phyloP scores from a whole-genome alignment of 2,113 vertebrate genomes.

The Tichodroma muraria region DNA sequence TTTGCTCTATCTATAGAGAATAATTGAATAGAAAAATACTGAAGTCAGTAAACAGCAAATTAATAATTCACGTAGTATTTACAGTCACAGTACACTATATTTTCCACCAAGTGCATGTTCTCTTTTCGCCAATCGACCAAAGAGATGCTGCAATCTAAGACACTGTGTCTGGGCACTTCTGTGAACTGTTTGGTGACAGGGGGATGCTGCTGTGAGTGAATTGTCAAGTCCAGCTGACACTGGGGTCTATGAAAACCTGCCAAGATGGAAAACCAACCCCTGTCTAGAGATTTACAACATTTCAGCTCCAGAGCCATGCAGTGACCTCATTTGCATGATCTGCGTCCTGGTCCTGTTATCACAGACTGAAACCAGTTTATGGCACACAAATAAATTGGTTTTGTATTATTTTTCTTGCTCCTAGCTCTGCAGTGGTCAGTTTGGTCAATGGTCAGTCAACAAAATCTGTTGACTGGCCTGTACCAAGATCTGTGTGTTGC shows the following conservation, averaged over 20 bases:
- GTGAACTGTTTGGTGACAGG: not conserved
- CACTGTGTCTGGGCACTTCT: not conserved
- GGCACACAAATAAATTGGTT: not conserved
- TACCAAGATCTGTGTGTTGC: not conserved
- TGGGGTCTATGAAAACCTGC: not conserved
- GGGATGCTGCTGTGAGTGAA: not conserved
- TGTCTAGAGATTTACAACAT: not conserved
- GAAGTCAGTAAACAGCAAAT: conserved; percentile 36
- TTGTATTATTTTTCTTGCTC: not conserved
- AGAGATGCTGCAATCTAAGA: not conserved
- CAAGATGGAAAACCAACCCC: not conserved
- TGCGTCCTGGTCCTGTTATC: not conserved
- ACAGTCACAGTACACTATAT: not conserved
- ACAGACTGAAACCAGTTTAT: not conserved
- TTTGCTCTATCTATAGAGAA: conserved; percentile 20
- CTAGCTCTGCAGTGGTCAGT: not conserved
- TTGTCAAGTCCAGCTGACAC: not conserved
- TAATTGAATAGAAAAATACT: conserved; percentile 46
- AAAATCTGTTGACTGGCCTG: not conserved
- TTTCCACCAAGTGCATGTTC: not conserved
- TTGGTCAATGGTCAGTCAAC: too few relatives aligned
- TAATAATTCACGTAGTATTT: conserved; percentile 44
- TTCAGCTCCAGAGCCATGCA: not conserved
- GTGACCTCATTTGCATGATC: not conserved
- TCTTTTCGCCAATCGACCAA: accelerated